phyloP scores from a whole-genome alignment of 2,797 vertebrate species.

The Muraenolepis orangiensis region DNA sequence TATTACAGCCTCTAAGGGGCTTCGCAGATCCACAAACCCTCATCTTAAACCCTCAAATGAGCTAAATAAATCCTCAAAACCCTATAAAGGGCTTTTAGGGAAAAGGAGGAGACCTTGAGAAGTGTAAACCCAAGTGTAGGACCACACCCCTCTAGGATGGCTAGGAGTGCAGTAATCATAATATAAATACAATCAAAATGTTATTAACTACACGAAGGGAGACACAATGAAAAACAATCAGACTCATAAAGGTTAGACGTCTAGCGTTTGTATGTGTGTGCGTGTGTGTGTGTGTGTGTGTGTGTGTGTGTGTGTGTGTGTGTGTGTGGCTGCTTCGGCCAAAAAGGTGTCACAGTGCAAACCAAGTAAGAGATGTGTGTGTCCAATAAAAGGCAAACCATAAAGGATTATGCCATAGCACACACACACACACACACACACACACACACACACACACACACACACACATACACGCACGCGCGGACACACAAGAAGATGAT shows the following conservation, averaged over 20 bases:
- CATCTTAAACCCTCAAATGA: neutral
- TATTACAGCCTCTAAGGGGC: neutral
- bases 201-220: neutral
- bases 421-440: neutral
- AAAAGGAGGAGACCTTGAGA: neutral
- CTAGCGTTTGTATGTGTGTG: too few relatives aligned
- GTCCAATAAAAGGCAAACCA: neutral
- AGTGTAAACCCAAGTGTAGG: too few relatives aligned
- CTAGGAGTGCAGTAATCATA: neutral
- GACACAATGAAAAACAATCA: neutral
- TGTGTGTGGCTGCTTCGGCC: neutral
- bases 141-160: neutral
- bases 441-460: neutral
- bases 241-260: neutral
- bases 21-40: neutral
- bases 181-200: neutral
- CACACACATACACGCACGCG: slow-evolving; percentile 9
- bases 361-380: neutral
- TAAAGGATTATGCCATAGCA: neutral
- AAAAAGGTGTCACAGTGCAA: neutral
- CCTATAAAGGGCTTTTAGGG: neutral
- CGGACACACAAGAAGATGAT: neutral
- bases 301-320: neutral
- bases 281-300: neutral
- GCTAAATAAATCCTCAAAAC: neutral